Percentiles rank a stretch among this genome's conserved stretches.
These are phyloP conservation scores for Pachliopta kotzebuea DNA, from an alignment of 2,888 invertebrate species.

Conservation along the genomic window DNA sequence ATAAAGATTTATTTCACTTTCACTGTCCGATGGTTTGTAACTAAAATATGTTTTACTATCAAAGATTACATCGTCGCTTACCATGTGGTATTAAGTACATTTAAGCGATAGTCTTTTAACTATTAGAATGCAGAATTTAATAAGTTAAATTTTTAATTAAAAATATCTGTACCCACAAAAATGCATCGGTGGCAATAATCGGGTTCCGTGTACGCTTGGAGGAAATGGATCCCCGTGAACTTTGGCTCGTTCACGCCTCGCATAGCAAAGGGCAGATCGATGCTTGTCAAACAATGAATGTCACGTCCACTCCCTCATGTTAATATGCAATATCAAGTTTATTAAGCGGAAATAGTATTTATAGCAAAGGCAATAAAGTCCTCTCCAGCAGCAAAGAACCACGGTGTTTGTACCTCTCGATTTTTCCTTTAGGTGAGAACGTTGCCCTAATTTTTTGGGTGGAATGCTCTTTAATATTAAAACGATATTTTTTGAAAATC, in stretches of 20 bases:
- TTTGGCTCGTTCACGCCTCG: slow-evolving; percentile 69
- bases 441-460: slow-evolving; percentile 67
- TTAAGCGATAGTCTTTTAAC: too few species aligned
- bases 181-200: slow-evolving; percentile 14
- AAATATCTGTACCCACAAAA: not conserved
- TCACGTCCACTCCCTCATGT: slow-evolving; percentile 78
- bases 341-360: slow-evolving; percentile 34
- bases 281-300: slow-evolving; percentile 80
- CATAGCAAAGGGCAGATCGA: slow-evolving; percentile 78
- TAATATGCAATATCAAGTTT: slow-evolving; percentile 42
- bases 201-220: slow-evolving; percentile 14
- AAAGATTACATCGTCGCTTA: too few species aligned
- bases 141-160: slow-evolving; percentile 5
- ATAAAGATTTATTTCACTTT: too few species aligned
- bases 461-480: slow-evolving; percentile 63
- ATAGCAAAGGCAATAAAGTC: slow-evolving; percentile 32
- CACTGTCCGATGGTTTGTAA: too few species aligned
- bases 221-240: slow-evolving; percentile 48
- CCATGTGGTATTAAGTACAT: too few species aligned
- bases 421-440: slow-evolving; percentile 76
- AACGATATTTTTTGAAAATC: slow-evolving; percentile 37
- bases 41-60: too few species aligned
- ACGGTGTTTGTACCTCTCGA: slow-evolving; percentile 47
- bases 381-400: slow-evolving; percentile 34
- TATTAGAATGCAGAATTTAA: too few species aligned